Conservation (phyloP, 1,140 invertebrate species). For the Globodera ellingtonae region DNA sequence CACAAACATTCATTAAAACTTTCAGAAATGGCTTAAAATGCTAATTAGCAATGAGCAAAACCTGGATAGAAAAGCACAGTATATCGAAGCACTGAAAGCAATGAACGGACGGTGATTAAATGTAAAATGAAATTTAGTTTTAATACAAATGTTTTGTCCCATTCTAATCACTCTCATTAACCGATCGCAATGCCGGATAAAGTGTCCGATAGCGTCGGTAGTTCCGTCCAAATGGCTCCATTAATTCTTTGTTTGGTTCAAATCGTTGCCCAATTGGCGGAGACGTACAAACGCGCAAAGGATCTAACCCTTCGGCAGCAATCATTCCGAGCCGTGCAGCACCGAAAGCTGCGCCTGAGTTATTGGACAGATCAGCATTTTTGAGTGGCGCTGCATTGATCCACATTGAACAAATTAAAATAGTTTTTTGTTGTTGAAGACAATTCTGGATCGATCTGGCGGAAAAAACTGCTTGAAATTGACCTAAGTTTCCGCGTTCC, state of each 20-base stretch:
- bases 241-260: background rate
- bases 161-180: background rate
- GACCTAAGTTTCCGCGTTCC: conserved; percentile 2
- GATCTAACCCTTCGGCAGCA: conserved; percentile 13
- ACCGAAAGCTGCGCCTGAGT: background rate
- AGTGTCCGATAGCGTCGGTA: conserved; percentile 7
- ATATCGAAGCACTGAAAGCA: background rate
- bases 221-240: background rate
- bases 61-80: background rate
- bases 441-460: no score
- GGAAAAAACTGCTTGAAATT: no score
- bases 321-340: conserved; percentile 5
- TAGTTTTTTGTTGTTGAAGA: no score
- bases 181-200: background rate
- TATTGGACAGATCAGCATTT: background rate
- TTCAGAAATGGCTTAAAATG: background rate
- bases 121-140: no score
- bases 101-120: background rate
- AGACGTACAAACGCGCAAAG: background rate
- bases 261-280: background rate
- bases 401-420: no score
- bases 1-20: no score
- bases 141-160: background rate
- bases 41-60: background rate
- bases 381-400: no score